Evolutionary conservation across 2,113 vertebrate species (phyloP).

Genomic region (Steatornis caripensis): DNA sequence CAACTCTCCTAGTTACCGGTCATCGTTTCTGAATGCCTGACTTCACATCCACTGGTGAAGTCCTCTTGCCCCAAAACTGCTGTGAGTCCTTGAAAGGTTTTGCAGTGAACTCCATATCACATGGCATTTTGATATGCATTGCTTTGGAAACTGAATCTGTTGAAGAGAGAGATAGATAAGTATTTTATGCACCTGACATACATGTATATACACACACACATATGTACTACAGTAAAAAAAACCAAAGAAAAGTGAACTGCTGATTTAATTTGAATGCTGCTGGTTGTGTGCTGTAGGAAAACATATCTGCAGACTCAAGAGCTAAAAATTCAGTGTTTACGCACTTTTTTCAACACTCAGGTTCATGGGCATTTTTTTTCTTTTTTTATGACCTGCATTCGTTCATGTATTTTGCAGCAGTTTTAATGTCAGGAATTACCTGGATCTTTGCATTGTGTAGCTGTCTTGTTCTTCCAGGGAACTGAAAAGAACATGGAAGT

Average conservation of each 20-base stretch:
- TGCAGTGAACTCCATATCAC: accelerated
- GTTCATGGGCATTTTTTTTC: not conserved
- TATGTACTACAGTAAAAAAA: not conserved
- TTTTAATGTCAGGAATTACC: not conserved
- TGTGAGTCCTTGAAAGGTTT: not conserved
- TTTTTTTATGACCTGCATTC: not conserved
- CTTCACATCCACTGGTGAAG: not conserved
- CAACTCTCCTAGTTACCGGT: not conserved
- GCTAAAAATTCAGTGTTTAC: not conserved
- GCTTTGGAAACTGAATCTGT: not conserved
- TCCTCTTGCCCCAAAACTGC: not conserved
- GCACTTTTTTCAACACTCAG: not conserved
- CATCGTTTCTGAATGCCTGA: not conserved
- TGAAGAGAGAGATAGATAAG: not conserved
- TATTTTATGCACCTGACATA: not conserved
- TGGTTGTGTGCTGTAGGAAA: not conserved
- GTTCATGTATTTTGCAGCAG: not conserved
- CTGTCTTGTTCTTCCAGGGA: not conserved
- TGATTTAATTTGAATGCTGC: not conserved
- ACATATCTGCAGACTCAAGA: not conserved
- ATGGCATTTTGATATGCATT: not conserved
- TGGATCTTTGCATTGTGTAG: not conserved
- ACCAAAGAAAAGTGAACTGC: not conserved
- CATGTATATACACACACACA: not conserved
- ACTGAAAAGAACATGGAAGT: not conserved